These are phyloP conservation scores for Thunnus albacares DNA, from an alignment of 2,797 vertebrate genomes.

Conservation along the genomic window DNA sequence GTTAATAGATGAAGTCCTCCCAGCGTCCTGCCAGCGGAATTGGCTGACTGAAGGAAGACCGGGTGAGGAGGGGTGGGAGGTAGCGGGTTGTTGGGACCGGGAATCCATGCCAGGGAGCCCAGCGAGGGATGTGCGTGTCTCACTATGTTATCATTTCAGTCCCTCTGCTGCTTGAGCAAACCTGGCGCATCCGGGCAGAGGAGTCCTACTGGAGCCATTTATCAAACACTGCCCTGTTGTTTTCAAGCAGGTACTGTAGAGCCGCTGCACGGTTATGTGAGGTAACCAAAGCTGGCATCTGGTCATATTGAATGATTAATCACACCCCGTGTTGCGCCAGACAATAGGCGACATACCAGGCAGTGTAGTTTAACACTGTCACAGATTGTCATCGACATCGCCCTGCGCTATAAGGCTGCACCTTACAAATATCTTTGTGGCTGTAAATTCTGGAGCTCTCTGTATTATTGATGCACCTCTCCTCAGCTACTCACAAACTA, in stretches of 20 bases:
- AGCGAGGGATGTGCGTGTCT: constrained; percentile 48
- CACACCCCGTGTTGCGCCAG: constrained; percentile 43
- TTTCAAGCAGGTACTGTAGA: constrained; percentile 19
- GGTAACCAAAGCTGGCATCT: constrained; percentile 46
- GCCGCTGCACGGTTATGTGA: neutral
- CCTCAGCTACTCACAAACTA: constrained; percentile 59
- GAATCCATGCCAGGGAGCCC: constrained; percentile 43
- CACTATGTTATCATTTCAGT: constrained; percentile 50
- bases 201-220: constrained; percentile 55
- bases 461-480: constrained; percentile 40
- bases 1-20: constrained; percentile 44
- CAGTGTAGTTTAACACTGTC: constrained; percentile 64
- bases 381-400: constrained; percentile 65
- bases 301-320: constrained; percentile 58
- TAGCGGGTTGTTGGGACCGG: constrained; percentile 7
- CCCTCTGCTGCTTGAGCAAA: constrained; percentile 53
- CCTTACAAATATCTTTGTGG: constrained; percentile 30
- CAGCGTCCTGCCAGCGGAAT: constrained; percentile 34
- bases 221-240: constrained; percentile 50
- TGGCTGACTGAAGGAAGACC: constrained; percentile 23
- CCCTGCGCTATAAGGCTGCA: constrained; percentile 58
- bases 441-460: constrained; percentile 1
- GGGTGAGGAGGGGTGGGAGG: neutral
- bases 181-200: constrained; percentile 58
- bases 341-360: constrained; percentile 44